Base-by-base conservation (phyloP, 2,113 vertebrate species). In the Glaucidium brasilianum region DNA sequence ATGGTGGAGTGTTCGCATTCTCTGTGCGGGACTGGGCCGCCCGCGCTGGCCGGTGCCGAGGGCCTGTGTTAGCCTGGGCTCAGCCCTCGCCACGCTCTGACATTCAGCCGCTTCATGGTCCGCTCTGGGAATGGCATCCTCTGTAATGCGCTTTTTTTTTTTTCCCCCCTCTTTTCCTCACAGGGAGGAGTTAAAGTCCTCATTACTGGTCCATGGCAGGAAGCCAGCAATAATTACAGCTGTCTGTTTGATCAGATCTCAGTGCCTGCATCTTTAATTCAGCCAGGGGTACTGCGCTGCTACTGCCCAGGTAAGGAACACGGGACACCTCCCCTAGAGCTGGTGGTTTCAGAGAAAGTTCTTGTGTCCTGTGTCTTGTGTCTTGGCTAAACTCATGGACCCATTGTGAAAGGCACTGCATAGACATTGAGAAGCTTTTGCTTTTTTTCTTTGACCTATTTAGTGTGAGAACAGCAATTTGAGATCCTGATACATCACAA, bases 171-270 rank as follows among this genome's bases (percentile, higher is more conserved):
- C 55, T 60, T 97, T 66, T 91, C 94, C 49, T 97, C 83, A 49
- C 96, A 99, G 99, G 99, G 99, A 92, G 99, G 99, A 80, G 99
- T 99, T 78, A 99, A 99, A 98, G 99, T 99, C 94, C 98, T 99
- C 93, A 99, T 99, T 97, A 99, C 99, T 19, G 99, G 99, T 41
- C 99, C 99, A 0, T 99, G 99, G 99, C 99, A 99, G 80, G 99
- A 99, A 97, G 99, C 99, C 97, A 99, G 98, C 98, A 99, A 98
- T 96, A 99, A 99, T 98, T 99, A 99, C 98, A 99, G 99, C 98
- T 99, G 99, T 97, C 98, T 99, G 97, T 99, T 99, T 94, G 99
- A 99, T 98, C 99, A 99, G 98, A 99, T 99, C 98, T 99, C 99
- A 90, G 99, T 99, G 97, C 99, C 99, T 71, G 99, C 99, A 22